Conservation (phyloP, 1,140 invertebrate genomes). For the Charaxes varanes region DNA sequence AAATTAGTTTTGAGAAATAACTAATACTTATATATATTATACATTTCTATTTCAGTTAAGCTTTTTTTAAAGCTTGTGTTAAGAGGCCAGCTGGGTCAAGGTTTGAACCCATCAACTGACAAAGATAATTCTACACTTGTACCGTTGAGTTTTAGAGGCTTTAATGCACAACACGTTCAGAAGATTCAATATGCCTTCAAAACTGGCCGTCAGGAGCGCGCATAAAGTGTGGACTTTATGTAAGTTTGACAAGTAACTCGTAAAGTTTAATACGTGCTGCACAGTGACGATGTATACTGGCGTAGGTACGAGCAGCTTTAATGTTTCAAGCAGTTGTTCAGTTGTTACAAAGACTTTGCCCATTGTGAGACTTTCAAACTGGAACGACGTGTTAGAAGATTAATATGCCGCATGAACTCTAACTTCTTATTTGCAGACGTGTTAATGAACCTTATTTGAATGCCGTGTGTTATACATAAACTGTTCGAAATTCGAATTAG, state of each 20-base stretch:
- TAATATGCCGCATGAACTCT: neutral
- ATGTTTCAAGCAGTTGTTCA: slow-evolving; percentile 24
- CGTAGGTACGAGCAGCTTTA: slow-evolving; percentile 19
- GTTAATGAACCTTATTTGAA: neutral
- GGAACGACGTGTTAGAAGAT: slow-evolving; percentile 6
- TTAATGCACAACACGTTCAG: no score
- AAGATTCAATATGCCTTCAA: slow-evolving; percentile 31
- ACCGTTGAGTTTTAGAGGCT: no score
- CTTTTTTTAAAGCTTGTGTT: no score
- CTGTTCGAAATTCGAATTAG: no score
- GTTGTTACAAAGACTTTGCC: slow-evolving; percentile 21
- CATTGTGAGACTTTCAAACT: slow-evolving; percentile 7
- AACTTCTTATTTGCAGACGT: slow-evolving; percentile 1
- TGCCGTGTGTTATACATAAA: neutral
- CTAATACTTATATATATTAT: no score
- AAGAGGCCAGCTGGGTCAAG: no score
- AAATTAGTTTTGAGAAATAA: no score
- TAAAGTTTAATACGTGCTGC: slow-evolving; percentile 28
- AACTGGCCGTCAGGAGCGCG: slow-evolving; percentile 26
- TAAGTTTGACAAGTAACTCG: slow-evolving; percentile 27
- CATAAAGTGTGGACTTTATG: slow-evolving; percentile 28
- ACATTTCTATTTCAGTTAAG: no score
- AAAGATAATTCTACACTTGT: no score
- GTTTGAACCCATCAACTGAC: no score
- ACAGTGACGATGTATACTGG: slow-evolving; percentile 23